phyloP scores from a whole-genome alignment of 2,113 vertebrate species.

The Xerus inauris region DNA sequence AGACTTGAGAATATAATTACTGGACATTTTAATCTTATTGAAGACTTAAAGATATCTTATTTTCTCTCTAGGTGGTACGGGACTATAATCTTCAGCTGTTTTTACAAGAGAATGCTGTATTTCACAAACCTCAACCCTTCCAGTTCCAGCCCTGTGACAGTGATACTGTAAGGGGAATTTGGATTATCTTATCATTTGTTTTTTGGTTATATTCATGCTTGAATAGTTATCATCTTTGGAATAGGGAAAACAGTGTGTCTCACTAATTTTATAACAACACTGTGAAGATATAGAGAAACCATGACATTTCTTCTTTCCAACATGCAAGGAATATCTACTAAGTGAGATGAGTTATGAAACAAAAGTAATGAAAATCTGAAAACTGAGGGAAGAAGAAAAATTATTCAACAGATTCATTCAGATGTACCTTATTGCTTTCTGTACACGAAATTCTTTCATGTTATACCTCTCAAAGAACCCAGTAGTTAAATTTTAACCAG shows the following conservation, averaged over 20 bases:
- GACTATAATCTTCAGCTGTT: slow-evolving; percentile 98
- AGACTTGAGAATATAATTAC: not conserved
- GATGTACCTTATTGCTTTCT: slow-evolving; percentile 7
- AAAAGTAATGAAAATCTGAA: slow-evolving; percentile 28
- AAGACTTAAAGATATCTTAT: slow-evolving; percentile 59
- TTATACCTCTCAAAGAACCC: slow-evolving; percentile 51
- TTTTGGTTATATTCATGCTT: not conserved
- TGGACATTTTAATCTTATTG: slow-evolving; percentile 53
- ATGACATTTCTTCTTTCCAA: not conserved
- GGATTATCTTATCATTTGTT: not conserved
- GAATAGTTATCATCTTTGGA: not conserved
- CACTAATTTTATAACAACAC: slow-evolving; percentile 33
- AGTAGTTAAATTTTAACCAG: slow-evolving; percentile 47
- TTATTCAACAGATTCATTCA: slow-evolving; percentile 15
- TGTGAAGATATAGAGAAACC: slow-evolving; percentile 13
- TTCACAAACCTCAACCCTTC: slow-evolving; percentile 96
- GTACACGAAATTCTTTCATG: not conserved
- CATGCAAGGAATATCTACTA: not conserved
- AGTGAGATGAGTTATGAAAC: not conserved
- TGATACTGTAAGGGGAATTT: slow-evolving; percentile 91
- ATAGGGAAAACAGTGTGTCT: slow-evolving; percentile 33
- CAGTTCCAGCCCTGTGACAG: slow-evolving; percentile 98
- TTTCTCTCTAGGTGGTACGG: slow-evolving; percentile 92
- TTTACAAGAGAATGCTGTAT: slow-evolving; percentile 95
- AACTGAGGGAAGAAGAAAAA: not conserved